phyloP scores from a whole-genome alignment of 2,113 vertebrate species.

The Aegotheles bennettii region DNA sequence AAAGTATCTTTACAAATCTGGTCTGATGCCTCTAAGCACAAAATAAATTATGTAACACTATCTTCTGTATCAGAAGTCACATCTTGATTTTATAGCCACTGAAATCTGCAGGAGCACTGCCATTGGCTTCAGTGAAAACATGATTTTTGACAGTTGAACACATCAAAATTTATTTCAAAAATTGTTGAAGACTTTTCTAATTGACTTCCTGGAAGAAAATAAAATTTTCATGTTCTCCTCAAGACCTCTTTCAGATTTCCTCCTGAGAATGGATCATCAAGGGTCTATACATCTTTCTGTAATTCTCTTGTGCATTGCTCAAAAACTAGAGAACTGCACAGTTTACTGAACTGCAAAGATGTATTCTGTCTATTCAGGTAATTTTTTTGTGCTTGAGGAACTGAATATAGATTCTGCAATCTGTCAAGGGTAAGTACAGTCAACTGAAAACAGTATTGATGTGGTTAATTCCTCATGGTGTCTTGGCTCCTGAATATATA shows the following conservation, averaged over 20 bases:
- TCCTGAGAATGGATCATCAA: background rate
- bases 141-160: background rate
- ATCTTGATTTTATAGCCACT: background rate
- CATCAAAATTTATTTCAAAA: background rate
- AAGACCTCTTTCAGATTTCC: background rate
- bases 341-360: background rate
- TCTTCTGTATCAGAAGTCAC: background rate
- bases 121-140: background rate
- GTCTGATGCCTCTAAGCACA: background rate
- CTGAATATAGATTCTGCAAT: background rate
- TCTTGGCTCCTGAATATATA: background rate
- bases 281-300: background rate
- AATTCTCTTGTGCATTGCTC: background rate
- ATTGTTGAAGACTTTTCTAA: background rate
- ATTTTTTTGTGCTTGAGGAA: background rate
- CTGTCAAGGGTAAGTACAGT: background rate
- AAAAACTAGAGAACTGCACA: background rate
- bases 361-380: background rate
- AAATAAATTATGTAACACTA: background rate
- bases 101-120: background rate
- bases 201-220: background rate
- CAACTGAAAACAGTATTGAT: background rate
- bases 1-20: background rate
- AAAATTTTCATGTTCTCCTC: background rate
- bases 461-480: background rate